Conservation (phyloP, 1,140 invertebrate species). For the Orius laevigatus region DNA sequence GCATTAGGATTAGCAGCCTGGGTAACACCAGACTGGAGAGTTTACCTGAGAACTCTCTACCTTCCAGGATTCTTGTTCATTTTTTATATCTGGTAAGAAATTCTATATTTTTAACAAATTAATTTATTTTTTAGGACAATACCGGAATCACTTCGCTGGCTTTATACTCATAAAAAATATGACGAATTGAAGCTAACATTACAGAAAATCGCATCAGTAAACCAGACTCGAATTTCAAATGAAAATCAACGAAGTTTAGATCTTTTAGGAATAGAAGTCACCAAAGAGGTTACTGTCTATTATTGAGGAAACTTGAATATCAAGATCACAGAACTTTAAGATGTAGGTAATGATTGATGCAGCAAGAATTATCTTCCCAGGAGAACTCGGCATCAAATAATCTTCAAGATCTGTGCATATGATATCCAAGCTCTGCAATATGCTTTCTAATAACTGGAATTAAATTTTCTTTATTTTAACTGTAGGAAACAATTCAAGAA, state of each 20-base stretch:
- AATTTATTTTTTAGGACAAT: slow-evolving; percentile 31
- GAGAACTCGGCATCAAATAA: too few relatives aligned
- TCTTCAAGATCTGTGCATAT: too few relatives aligned
- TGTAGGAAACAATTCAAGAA: neutral
- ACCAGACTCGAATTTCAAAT: slow-evolving; percentile 22
- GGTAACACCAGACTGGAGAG: slow-evolving; percentile 50
- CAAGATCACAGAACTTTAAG: too few relatives aligned
- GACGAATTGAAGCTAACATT: neutral
- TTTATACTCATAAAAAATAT: slow-evolving; percentile 27
- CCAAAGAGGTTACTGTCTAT: neutral
- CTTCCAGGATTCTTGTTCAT: slow-evolving; percentile 30
- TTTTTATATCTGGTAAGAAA: slow-evolving; percentile 10
- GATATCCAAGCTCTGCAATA: too few relatives aligned
- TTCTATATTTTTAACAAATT: neutral
- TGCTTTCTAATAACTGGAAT: neutral
- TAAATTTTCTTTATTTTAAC: neutral
- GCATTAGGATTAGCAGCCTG: slow-evolving; percentile 47
- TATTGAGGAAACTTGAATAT: too few relatives aligned
- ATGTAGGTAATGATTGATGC: too few relatives aligned
- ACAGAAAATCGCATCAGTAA: slow-evolving; percentile 29
- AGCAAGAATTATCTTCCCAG: too few relatives aligned
- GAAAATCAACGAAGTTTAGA: slow-evolving; percentile 13
- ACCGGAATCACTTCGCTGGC: slow-evolving; percentile 46
- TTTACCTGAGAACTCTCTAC: slow-evolving; percentile 46
- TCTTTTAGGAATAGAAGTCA: neutral